Evolutionary conservation across 64 coral and sea anemone species (phyloP).

Genomic region (Astreopora myriophthalma): DNA sequence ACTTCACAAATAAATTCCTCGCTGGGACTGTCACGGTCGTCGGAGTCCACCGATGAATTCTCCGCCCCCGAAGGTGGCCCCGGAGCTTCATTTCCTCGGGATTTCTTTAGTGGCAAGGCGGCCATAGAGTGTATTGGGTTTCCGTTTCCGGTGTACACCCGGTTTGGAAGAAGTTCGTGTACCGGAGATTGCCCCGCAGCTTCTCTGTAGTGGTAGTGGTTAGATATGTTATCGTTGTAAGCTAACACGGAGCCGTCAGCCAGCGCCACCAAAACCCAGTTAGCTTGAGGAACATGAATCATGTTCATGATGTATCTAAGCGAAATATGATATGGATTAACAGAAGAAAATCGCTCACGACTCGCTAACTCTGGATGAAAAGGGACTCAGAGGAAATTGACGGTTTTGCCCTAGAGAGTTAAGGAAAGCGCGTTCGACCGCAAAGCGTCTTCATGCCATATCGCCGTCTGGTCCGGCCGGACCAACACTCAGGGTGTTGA

Average conservation of each 20-base stretch:
- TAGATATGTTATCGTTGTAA: constrained; percentile 93
- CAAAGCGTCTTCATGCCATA: too few species aligned
- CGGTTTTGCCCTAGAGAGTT: too few species aligned
- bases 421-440: too few species aligned
- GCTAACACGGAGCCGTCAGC: constrained; percentile 84
- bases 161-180: constrained; percentile 76
- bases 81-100: not conserved
- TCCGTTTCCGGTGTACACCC: constrained; percentile 79
- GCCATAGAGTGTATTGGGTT: constrained; percentile 89
- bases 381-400: too few species aligned
- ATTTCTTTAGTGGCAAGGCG: constrained; percentile 70
- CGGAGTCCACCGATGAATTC: constrained; percentile 10
- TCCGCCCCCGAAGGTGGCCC: not conserved
- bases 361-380: too few species aligned
- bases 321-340: not conserved
- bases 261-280: constrained; percentile 91
- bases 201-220: constrained; percentile 74
- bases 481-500: too few species aligned
- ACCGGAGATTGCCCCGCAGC: constrained; percentile 9
- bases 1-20: constrained; percentile 88
- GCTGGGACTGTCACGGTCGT: constrained; percentile 32
- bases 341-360: not conserved
- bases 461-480: too few species aligned
- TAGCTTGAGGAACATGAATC: constrained; percentile 85
- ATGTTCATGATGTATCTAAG: constrained; percentile 89